phyloP scores from a whole-genome alignment of 2,888 invertebrate genomes.

The Eupithecia exiguata region DNA sequence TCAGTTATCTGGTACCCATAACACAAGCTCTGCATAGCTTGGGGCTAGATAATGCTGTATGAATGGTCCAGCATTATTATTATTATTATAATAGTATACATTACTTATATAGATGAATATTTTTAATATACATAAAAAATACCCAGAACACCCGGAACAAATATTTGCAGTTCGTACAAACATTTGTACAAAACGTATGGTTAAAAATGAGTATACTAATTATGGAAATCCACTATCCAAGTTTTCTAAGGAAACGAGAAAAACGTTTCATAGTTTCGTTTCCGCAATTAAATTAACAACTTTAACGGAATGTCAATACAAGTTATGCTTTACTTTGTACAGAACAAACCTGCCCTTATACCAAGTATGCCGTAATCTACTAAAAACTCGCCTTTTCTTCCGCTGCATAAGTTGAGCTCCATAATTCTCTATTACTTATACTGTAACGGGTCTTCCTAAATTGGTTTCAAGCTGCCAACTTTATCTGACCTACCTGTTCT shows the following conservation, averaged over 20 bases:
- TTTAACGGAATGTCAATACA: conserved; percentile 16
- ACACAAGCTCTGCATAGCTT: no score
- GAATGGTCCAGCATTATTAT: no score
- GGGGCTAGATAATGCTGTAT: no score
- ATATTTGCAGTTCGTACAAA: no score
- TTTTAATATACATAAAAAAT: no score
- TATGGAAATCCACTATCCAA: background rate
- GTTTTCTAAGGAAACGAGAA: background rate
- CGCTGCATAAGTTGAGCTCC: conserved; percentile 47
- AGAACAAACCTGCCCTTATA: background rate
- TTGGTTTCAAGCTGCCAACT: conserved; percentile 24
- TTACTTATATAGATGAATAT: no score
- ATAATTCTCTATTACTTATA: conserved; percentile 44
- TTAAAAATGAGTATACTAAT: no score
- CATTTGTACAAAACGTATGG: no score
- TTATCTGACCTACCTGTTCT: conserved; percentile 15
- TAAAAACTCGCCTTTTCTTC: conserved; percentile 57
- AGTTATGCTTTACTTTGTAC: background rate
- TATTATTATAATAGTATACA: no score
- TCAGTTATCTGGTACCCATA: no score
- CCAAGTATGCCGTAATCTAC: conserved; percentile 41
- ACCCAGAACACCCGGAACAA: no score
- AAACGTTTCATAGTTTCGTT: background rate
- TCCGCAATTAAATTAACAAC: background rate
- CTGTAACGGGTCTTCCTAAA: conserved; percentile 39